Conservation (phyloP, 2,113 vertebrate species). For the Cathartes aura region DNA sequence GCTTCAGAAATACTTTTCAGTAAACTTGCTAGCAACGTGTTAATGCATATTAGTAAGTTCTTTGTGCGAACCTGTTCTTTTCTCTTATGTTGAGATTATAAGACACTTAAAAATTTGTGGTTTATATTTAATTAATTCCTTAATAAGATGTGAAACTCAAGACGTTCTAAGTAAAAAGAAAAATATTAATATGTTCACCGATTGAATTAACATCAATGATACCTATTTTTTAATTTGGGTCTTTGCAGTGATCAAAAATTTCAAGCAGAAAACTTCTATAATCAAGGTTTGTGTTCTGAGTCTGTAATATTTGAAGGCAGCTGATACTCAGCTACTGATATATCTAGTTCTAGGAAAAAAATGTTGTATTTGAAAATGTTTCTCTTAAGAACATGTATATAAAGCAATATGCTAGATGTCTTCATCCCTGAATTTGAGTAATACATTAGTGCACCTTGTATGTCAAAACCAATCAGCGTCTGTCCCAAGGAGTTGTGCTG, state of each 20-base stretch:
- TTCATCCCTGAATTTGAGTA: not conserved
- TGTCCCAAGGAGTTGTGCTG: not conserved
- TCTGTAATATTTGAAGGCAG: not conserved
- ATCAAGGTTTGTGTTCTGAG: not conserved
- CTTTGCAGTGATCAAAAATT: not conserved
- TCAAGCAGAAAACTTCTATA: not conserved
- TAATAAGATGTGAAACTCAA: not conserved
- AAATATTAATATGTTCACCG: not conserved
- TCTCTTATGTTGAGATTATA: not conserved
- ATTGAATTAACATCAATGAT: not conserved
- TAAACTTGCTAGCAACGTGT: not conserved
- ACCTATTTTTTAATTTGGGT: not conserved
- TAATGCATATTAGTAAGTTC: not conserved
- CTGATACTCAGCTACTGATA: not conserved
- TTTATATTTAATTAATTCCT: not conserved
- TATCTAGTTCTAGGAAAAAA: not conserved
- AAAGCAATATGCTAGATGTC: not conserved
- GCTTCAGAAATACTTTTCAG: not conserved
- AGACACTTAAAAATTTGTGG: not conserved
- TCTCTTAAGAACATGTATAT: not conserved
- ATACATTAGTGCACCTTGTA: not conserved
- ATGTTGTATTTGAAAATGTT: not conserved
- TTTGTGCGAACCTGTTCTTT: not conserved
- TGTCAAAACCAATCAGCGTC: accelerated
- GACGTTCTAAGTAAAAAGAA: not conserved